Conservation (phyloP, 1,140 invertebrate species). For the Nebria ingens region DNA sequence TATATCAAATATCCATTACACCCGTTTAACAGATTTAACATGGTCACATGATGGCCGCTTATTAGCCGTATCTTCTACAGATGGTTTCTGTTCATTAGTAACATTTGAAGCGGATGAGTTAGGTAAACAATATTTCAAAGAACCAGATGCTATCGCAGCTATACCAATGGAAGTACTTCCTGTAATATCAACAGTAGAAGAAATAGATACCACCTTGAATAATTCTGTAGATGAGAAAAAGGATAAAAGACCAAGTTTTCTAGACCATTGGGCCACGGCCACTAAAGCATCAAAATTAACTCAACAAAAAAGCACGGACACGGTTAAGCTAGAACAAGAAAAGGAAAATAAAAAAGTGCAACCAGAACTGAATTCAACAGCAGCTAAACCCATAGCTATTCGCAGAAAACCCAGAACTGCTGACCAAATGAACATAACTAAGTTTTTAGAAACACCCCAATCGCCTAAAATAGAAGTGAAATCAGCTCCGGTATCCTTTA, state of each 20-base stretch:
- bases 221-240: slow-evolving; percentile 25
- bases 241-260: slow-evolving; percentile 24
- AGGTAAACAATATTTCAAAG: slow-evolving; percentile 52
- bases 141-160: slow-evolving; percentile 32
- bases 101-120: slow-evolving; percentile 75
- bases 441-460: slow-evolving; percentile 35
- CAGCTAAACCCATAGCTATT: neutral
- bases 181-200: slow-evolving; percentile 23
- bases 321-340: neutral
- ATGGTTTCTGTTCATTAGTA: slow-evolving; percentile 90
- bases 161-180: slow-evolving; percentile 2
- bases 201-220: slow-evolving; percentile 33
- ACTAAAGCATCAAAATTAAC: slow-evolving; percentile 24
- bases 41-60: slow-evolving; percentile 83
- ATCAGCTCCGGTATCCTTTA: slow-evolving; percentile 16
- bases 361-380: neutral
- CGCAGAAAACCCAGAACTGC: slow-evolving; percentile 10
- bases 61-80: slow-evolving; percentile 82
- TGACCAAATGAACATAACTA: slow-evolving; percentile 31
- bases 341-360: slow-evolving; percentile 12
- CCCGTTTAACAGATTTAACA: slow-evolving; percentile 78
- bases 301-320: neutral
- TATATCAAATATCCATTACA: slow-evolving; percentile 88
- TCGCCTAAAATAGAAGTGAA: slow-evolving; percentile 16
- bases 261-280: slow-evolving; percentile 25